Evolutionary conservation across 2,888 invertebrate species (phyloP).

Genomic region (Caenorhabditis doughertyi): DNA sequence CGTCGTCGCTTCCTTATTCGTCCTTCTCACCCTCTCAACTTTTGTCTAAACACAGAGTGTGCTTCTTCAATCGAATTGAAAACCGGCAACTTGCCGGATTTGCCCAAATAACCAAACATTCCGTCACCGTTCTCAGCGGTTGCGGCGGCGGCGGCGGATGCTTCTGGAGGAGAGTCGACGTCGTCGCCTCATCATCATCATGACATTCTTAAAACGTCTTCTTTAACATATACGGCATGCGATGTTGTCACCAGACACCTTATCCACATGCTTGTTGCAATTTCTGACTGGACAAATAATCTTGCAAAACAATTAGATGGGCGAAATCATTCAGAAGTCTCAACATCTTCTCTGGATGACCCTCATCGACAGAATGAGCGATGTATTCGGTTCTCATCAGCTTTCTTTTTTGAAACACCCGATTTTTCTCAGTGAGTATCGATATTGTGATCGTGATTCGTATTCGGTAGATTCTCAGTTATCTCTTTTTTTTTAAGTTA

Average conservation of each 20-base stretch:
- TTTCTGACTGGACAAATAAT: conserved; percentile 49
- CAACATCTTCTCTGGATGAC: background rate
- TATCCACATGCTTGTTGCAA: conserved; percentile 39
- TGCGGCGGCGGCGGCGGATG: conserved; percentile 47
- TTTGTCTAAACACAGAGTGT: conserved; percentile 10
- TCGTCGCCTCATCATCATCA: conserved; percentile 24
- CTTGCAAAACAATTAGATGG: conserved; percentile 16
- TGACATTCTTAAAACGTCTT: background rate
- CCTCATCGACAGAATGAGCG: conserved; percentile 23
- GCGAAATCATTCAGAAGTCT: background rate
- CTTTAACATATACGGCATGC: conserved; percentile 50
- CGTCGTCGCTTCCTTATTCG: background rate
- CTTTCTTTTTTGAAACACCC: conserved; percentile 8
- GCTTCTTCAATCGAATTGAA: conserved; percentile 14
- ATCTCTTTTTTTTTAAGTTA: background rate
- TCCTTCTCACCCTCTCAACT: background rate
- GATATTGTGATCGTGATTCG: conserved; percentile 31
- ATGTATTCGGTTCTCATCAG: conserved; percentile 49
- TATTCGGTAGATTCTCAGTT: background rate
- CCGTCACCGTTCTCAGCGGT: conserved; percentile 46
- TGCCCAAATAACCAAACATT: conserved; percentile 41
- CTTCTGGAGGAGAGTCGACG: conserved; percentile 10
- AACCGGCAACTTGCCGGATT: conserved; percentile 6
- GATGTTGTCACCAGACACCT: conserved; percentile 49
- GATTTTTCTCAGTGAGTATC: conserved; percentile 34